A percentile compares a stretch with the other conserved stretches of the same genome.
Conservation (phyloP, 2,113 vertebrate genomes). For the Podarcis cretensis region DNA sequence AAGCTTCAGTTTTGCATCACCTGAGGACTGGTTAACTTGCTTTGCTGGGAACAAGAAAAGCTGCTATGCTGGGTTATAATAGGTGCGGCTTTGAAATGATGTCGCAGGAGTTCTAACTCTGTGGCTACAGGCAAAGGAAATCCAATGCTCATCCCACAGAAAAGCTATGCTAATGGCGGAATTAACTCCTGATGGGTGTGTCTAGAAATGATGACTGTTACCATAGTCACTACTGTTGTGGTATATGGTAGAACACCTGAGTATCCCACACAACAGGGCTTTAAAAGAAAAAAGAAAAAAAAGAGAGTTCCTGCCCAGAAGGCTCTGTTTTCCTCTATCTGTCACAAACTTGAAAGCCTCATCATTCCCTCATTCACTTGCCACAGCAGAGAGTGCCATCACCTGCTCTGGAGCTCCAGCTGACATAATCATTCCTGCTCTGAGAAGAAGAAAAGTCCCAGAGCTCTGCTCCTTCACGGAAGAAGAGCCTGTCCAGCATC, state of each 20-base stretch:
- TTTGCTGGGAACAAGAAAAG: slow-evolving; percentile 23
- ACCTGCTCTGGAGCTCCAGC: no score
- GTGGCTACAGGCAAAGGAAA: not conserved
- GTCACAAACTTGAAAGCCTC: no score
- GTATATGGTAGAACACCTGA: not conserved
- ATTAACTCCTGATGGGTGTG: not conserved
- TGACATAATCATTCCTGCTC: no score
- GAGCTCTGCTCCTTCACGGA: no score
- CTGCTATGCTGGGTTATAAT: not conserved
- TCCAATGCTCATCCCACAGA: not conserved
- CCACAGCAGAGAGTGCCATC: no score
- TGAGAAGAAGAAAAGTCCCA: no score
- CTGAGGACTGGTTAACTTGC: not conserved
- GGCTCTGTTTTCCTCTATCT: no score
- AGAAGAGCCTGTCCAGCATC: no score
- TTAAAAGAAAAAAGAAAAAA: no score
- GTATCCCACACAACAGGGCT: no score
- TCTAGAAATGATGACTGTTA: not conserved
- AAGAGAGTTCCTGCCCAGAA: no score
- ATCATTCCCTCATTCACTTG: no score
- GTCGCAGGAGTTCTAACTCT: not conserved
- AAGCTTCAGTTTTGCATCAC: slow-evolving; percentile 33
- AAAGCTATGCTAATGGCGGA: not conserved
- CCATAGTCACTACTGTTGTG: not conserved
- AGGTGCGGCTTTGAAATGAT: not conserved